phyloP scores from a whole-genome alignment of 2,113 vertebrate species.

The Diadophis punctatus region DNA sequence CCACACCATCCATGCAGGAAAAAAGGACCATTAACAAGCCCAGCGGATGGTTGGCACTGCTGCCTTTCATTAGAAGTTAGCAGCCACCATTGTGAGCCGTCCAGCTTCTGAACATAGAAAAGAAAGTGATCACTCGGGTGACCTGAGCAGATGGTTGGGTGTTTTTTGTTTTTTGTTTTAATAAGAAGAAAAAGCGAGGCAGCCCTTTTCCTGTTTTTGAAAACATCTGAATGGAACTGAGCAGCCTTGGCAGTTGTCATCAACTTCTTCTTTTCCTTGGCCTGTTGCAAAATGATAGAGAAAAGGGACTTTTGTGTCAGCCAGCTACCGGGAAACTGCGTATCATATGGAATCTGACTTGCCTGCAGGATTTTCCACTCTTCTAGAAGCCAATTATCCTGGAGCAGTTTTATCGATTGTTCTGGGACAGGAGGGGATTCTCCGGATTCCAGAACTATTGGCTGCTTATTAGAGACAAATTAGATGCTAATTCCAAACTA shows the following conservation, averaged over 20 bases:
- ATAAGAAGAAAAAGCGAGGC: not conserved
- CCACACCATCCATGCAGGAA: constrained; percentile 28
- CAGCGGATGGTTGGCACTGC: constrained; percentile 41
- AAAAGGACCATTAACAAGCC: constrained; percentile 29
- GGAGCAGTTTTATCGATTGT: not conserved
- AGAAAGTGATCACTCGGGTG: constrained; percentile 32
- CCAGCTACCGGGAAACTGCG: not conserved
- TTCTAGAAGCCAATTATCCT: not conserved
- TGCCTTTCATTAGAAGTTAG: constrained; percentile 53
- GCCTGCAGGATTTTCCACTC: not conserved
- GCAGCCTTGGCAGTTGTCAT: constrained; percentile 14
- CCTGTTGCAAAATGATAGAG: not conserved
- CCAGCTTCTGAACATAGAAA: constrained; percentile 31
- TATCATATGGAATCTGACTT: not conserved
- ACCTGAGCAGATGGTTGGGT: not conserved
- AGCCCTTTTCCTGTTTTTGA: constrained; percentile 3
- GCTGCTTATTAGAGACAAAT: not conserved
- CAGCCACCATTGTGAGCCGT: constrained; percentile 2
- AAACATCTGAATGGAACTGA: constrained; percentile 8
- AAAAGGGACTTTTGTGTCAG: not conserved
- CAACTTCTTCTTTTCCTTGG: not conserved
- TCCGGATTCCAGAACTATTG: not conserved
- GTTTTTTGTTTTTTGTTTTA: not conserved
- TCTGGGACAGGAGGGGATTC: not conserved
- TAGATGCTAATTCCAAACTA: not conserved